Evolutionary conservation across 92 coral and sea anemone genomes (phyloP).

Genomic region (Blastomussa wellsi): DNA sequence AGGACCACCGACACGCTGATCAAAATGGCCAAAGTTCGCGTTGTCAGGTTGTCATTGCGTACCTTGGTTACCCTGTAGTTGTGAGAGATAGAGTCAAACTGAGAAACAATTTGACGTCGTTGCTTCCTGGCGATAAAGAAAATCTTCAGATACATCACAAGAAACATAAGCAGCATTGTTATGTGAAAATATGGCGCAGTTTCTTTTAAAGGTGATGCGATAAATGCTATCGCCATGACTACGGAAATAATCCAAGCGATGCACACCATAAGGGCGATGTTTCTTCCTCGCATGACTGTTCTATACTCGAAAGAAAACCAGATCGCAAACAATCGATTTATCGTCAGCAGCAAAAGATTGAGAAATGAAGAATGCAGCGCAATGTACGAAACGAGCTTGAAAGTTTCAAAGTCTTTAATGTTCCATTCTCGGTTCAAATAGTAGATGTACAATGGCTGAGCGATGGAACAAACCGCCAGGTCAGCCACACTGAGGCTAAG

Average conservation of each 20-base stretch:
- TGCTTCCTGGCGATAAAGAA: slow-evolving; percentile 59
- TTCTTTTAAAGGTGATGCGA: slow-evolving; percentile 38
- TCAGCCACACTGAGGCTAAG: slow-evolving; percentile 65
- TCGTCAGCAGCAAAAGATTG: slow-evolving; percentile 57
- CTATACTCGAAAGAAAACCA: slow-evolving; percentile 52
- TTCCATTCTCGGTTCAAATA: slow-evolving; percentile 52
- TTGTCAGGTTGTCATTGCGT: slow-evolving; percentile 37
- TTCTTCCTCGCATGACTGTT: slow-evolving; percentile 45
- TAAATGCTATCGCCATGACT: slow-evolving; percentile 49
- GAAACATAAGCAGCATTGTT: slow-evolving; percentile 43
- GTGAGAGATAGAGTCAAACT: slow-evolving; percentile 50
- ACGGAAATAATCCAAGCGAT: slow-evolving; percentile 53
- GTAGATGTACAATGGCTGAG: slow-evolving; percentile 63
- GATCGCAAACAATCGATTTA: slow-evolving; percentile 61
- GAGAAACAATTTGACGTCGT: slow-evolving; percentile 44
- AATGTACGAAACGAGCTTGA: slow-evolving; percentile 66
- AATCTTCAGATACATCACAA: slow-evolving; percentile 56
- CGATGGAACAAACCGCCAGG: slow-evolving; percentile 55
- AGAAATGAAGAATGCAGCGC: slow-evolving; percentile 62
- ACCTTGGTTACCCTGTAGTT: slow-evolving; percentile 57
- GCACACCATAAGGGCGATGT: slow-evolving; percentile 26
- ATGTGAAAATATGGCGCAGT: slow-evolving; percentile 59
- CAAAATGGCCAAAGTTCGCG: slow-evolving; percentile 58
- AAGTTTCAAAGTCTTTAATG: slow-evolving; percentile 25
- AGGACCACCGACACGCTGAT: slow-evolving; percentile 52